Base-by-base conservation (phyloP, 2,888 invertebrate genomes). In the Drosophila meridionalis region DNA sequence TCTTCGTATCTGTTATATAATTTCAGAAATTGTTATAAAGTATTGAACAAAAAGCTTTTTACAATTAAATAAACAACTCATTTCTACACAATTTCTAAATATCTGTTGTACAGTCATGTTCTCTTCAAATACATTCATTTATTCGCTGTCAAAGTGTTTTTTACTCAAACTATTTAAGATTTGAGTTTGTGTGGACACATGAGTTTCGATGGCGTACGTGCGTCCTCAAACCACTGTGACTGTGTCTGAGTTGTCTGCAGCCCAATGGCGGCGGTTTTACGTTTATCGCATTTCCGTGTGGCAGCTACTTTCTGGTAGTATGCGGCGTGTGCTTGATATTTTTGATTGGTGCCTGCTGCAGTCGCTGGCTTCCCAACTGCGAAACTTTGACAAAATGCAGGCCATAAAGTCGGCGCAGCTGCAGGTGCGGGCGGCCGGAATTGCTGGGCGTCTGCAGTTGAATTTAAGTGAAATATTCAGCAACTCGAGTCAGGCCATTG, bases 241-340 rank as follows among this genome's bases (percentile, higher is more conserved):
- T 14, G 45, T 36, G 36, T 14, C 6, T 58, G 20, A 36, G 52
- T 12, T 52, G 7, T n/a, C n/a, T 7, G 26, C 28, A 26, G 56
- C 47, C 20, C 20, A n/a, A 7, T 9, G 47, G 47, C 11, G 38
- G n/a, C 48, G 47, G 47, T 55, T 55, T n/a, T n/a, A 20, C 7
- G 42, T n/a, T 12, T 38, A 9, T 64, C 53, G 55, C 20, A 32
- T 38, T 64, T 47, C 20, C 47, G 32, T 47, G 53, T 34, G 47
- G 43, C 34, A 36, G 32, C 53, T 52, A 53, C 6, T 26, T 42
- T 60, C 57, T n/a, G 60, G 26, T 2, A 48, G 60, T 28, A 61
- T 63, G 59, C 32, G 74, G 70, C 70, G 75, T 65, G 60, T 75
- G 62, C 71, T 70, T 62, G 12, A 66, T 74, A 71, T 63, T 74